Evolutionary conservation across 2,888 invertebrate genomes (phyloP), one percentile per base, ranked within the genome.

Genomic region (Amphiduros pacificus): DNA sequence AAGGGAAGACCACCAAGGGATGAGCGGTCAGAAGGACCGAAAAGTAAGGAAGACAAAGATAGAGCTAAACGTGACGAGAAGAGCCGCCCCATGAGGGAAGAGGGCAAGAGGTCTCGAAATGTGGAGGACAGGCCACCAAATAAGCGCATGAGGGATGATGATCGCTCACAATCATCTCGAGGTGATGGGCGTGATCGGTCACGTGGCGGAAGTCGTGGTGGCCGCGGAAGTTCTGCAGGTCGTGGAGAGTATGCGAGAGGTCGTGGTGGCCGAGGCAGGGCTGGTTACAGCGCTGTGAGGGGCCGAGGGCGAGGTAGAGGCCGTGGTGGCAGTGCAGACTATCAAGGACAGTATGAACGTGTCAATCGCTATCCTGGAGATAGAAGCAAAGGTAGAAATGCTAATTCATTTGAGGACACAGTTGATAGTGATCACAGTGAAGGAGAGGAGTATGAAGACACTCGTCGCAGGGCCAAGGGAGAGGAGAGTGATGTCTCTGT

Each of bases 261-360:
- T 22, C 36, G 53, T 27, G 36, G 36, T 17, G 31, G 53, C 14
- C 49, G 20, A 2, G 26, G 48, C 6, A 27, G 64, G 2, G 66
- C 69, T 14, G 82, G 81, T 53, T 72, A 79, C 50, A 85, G 84
- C 65, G 82, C 86, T 68, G 79, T 84, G 44, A 83, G 83, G 3
- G 83, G 84, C 1, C 84, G 86, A 1, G 83, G 84, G 31, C 79
- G 71, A 67, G 81, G 75, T 72, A 78, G 72, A 70, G 75, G 53
- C 27, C 29, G 57, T 11, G 50, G 58, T 29, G 41, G 29, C 20
- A 55, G 55, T 36, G 26, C 49, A 24, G 58, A 58, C 17, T 28
- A 48, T 2, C 31, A 36, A 26, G 29, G 58, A 58, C 4, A 11
- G 1, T 58, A 58, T 32, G 55, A 55, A 27, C 28, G 41, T 14